Evolutionary conservation across 2,113 vertebrate genomes (phyloP).

Genomic region (Cyphomyrus plagiostoma): DNA sequence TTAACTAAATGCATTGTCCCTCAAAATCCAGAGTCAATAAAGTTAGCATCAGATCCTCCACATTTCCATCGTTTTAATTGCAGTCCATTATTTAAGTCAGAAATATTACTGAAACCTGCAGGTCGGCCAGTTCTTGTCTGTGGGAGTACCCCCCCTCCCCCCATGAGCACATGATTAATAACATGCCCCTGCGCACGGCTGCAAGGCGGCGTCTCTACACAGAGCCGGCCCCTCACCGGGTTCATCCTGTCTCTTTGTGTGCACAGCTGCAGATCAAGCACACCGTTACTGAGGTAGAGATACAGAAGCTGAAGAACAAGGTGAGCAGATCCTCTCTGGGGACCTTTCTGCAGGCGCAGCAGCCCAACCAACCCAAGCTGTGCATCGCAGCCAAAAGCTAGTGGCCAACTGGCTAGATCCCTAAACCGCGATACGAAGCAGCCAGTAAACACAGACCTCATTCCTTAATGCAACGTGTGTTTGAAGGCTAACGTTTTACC

Average conservation of each 20-base stretch:
- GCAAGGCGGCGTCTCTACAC: constrained; percentile 49
- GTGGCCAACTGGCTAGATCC: background rate
- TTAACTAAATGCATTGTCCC: background rate
- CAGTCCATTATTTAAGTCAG: background rate
- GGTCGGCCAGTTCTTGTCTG: background rate
- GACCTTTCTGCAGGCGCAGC: background rate
- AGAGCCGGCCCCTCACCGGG: constrained; percentile 30
- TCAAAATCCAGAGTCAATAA: background rate
- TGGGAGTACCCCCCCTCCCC: background rate
- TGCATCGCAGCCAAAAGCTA: background rate
- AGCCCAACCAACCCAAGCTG: background rate
- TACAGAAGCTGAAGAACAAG: constrained; percentile 98
- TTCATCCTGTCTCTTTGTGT: constrained; percentile 51
- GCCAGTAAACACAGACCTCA: background rate
- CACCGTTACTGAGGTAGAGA: constrained; percentile 96
- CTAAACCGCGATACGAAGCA: background rate
- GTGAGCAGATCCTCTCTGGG: constrained; percentile 61
- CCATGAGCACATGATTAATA: constrained; percentile 55
- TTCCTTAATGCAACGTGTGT: background rate
- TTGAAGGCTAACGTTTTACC: background rate
- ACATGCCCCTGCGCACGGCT: constrained; percentile 57
- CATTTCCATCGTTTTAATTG: background rate
- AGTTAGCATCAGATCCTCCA: background rate
- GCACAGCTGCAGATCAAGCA: constrained; percentile 97
- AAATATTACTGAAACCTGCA: background rate